phyloP scores from a whole-genome alignment of 2,888 invertebrate genomes.

The Tenthredo distinguenda region DNA sequence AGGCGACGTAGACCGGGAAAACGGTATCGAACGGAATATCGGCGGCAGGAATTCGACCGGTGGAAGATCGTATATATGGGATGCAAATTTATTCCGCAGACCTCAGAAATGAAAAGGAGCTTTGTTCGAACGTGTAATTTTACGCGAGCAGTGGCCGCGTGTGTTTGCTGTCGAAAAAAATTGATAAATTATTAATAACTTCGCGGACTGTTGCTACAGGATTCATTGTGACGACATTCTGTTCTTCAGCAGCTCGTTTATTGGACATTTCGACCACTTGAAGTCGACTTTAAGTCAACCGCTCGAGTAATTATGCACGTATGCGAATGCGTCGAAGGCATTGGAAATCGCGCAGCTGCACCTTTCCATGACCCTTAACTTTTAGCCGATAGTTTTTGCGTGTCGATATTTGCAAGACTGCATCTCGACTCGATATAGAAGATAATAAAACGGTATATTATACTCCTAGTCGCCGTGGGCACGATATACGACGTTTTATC shows the following conservation, averaged over 20 bases:
- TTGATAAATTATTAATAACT: background rate
- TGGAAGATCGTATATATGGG: background rate
- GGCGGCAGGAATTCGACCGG: background rate
- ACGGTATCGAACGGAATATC: background rate
- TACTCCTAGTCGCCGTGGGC: background rate
- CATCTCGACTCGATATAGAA: background rate
- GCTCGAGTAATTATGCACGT: no score
- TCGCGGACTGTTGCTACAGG: background rate
- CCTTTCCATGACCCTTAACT: conserved; percentile 43
- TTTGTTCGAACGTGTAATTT: background rate
- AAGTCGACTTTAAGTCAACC: no score
- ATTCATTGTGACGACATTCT: background rate
- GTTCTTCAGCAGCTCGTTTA: no score
- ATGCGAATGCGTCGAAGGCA: no score
- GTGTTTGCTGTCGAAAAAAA: background rate
- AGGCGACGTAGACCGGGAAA: background rate
- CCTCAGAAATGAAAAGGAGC: background rate
- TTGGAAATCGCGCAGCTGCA: conserved; percentile 21
- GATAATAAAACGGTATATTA: background rate
- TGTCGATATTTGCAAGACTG: background rate
- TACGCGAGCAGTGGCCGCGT: background rate
- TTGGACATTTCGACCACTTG: no score
- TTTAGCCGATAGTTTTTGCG: background rate
- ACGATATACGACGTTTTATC: background rate
- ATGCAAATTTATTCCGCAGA: background rate